Evolutionary conservation across 1,140 invertebrate genomes (phyloP).

Genomic region (Zaprionus nigranus): DNA sequence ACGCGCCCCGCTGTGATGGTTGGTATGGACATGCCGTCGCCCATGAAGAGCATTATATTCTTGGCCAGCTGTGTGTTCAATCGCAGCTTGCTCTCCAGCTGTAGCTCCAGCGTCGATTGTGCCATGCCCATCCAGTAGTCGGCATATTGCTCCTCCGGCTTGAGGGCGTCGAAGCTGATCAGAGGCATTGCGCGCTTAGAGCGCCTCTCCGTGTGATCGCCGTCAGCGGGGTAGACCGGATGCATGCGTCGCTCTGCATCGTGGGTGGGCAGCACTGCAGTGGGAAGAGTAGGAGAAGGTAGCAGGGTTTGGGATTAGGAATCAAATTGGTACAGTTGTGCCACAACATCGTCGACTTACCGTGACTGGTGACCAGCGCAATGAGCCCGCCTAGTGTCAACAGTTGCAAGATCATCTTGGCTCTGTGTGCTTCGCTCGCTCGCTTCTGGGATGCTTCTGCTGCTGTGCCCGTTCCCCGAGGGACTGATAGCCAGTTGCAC

Average conservation of each 20-base stretch:
- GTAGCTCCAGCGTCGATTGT: slow-evolving; percentile 66
- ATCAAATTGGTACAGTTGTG: slow-evolving; percentile 47
- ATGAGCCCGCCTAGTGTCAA: slow-evolving; percentile 39
- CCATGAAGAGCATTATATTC: slow-evolving; percentile 90
- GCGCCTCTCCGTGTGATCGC: slow-evolving; percentile 4
- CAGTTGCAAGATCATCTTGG: slow-evolving; percentile 54
- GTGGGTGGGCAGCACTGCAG: slow-evolving; percentile 35
- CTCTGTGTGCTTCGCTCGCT: not conserved
- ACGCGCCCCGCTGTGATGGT: slow-evolving; percentile 89
- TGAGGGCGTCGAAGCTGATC: slow-evolving; percentile 59
- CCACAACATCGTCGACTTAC: slow-evolving; percentile 1
- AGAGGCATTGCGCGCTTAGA: slow-evolving; percentile 74
- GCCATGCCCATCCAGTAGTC: slow-evolving; percentile 80
- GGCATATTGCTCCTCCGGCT: slow-evolving; percentile 65
- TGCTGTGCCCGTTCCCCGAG: slow-evolving; percentile 56
- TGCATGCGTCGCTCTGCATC: slow-evolving; percentile 72
- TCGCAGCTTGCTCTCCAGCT: slow-evolving; percentile 72
- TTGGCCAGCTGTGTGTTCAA: slow-evolving; percentile 86
- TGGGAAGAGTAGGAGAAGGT: no score
- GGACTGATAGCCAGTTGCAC: slow-evolving; percentile 62
- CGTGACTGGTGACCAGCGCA: slow-evolving; percentile 24
- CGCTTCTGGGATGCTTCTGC: not conserved
- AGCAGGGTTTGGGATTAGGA: not conserved
- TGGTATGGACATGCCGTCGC: slow-evolving; percentile 90
- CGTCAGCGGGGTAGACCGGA: no score